Evolutionary conservation across 2,113 vertebrate species (phyloP), one percentile per base, ranked within the genome.

Genomic region (Thunnus maccoyii): DNA sequence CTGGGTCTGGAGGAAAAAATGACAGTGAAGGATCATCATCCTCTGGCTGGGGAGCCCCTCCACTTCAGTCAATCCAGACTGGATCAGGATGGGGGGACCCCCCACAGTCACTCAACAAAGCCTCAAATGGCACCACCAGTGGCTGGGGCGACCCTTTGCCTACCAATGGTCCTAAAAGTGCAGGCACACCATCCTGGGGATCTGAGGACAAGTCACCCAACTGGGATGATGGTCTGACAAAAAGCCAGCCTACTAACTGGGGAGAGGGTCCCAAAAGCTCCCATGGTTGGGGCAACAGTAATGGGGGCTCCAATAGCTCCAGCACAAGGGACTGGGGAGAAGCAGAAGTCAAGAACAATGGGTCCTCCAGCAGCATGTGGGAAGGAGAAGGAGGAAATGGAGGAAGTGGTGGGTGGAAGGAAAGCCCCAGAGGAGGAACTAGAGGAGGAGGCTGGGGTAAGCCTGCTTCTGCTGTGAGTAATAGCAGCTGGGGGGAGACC

Each of bases 181-280:
- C 96, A 68, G 82, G 85, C 44, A 74, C 87, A 90, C 95, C 97
- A 77, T 91, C 97, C 69, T 99, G 98, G 98, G 95, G 95, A 86
- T 96, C 96, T 89, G 97, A 97, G 88, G 97, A 99, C 82, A 98
- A 98, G 92, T 94, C 97, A 18, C 94, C 97, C 77, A 94, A 91
- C 78, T 99, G 98, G 98, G 95, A 97, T 80, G 96, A 98, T 84
- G 94, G 96, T 86, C 89, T 74, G 36, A 73, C 93, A 46, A 98
- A 99, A 94, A 92, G 94, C 90, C 97, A 97, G 86, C 88, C 96
- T 94, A 97, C 85, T 41, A 95, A 90, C 92, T 99, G 98, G 96
- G 96, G 96, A 83, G 97, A 99, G 61, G 96, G 96, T 78, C 96
- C 96, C 72, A 98, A 97, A 93, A 93, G 92, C 30, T 95, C 94